These are phyloP conservation scores for Hipposideros larvatus DNA, from an alignment of 2,797 vertebrate species.

Conservation along the genomic window DNA sequence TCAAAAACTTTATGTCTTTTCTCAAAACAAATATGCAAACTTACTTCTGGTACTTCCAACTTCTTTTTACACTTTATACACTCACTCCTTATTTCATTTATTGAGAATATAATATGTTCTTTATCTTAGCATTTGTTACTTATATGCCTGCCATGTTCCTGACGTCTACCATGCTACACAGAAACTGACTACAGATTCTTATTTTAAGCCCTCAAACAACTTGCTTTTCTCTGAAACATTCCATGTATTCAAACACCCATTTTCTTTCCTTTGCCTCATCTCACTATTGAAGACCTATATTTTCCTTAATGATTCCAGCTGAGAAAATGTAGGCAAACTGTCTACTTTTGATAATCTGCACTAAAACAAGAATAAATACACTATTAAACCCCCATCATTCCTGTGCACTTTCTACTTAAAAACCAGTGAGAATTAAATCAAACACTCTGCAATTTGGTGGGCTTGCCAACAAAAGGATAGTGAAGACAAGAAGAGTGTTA, in stretches of 20 bases:
- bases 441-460: neutral
- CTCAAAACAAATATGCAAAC: slow-evolving; percentile 16
- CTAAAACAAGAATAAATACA: neutral
- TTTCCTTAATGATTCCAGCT: neutral
- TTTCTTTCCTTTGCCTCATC: neutral
- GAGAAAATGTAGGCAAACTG: neutral
- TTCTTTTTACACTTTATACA: neutral
- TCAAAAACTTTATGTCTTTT: neutral
- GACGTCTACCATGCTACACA: neutral
- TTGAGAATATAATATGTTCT: neutral
- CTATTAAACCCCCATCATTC: neutral
- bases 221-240: neutral
- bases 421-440: neutral
- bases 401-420: neutral
- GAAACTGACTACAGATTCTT: neutral
- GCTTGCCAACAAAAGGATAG: neutral
- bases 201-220: neutral
- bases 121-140: slow-evolving; percentile 1
- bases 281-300: neutral
- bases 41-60: neutral
- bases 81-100: neutral
- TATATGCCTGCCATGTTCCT: neutral
- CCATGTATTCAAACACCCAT: neutral
- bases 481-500: neutral
- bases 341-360: neutral